A percentile compares a stretch with the other conserved stretches of the same genome.
phyloP scores from a whole-genome alignment of 2,797 vertebrate species.

The Leptatherina wallacei region DNA sequence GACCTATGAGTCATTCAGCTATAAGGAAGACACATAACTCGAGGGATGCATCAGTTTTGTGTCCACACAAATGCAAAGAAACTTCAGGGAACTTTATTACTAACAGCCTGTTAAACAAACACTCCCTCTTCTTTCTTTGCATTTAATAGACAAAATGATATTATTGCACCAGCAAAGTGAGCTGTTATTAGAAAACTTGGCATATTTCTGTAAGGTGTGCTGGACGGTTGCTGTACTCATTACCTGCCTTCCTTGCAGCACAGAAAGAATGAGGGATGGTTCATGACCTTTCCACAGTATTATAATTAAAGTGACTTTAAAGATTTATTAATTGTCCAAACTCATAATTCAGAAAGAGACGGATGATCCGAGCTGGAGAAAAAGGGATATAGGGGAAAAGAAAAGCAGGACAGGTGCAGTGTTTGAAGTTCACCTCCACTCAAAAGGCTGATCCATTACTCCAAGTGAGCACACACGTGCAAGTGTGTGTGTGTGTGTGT shows the following conservation, averaged over 20 bases:
- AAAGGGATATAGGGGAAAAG: conserved; percentile 40
- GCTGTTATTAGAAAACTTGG: background rate
- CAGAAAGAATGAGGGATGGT: background rate
- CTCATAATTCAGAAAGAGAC: conserved; percentile 69
- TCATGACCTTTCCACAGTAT: background rate
- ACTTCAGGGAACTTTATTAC: background rate
- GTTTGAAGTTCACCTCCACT: conserved; percentile 63
- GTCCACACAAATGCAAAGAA: background rate
- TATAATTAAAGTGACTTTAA: background rate
- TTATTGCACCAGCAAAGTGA: background rate
- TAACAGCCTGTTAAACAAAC: background rate
- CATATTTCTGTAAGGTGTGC: background rate
- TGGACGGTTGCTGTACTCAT: background rate
- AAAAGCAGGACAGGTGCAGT: conserved; percentile 65
- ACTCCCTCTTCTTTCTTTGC: background rate
- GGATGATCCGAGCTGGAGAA: conserved; percentile 29
- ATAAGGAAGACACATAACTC: background rate
- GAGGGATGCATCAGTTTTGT: background rate
- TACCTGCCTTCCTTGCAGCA: background rate
- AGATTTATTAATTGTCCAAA: background rate
- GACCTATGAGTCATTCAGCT: background rate
- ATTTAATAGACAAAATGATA: background rate
- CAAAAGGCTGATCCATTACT: conserved; percentile 33
- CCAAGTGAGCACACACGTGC: conserved; percentile 26
- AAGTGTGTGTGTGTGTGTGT: conserved; percentile 17